Percentiles rank a stretch among this genome's conserved stretches.
Conservation (phyloP, 1,140 invertebrate species). For the Tetramorium parvispinum region DNA sequence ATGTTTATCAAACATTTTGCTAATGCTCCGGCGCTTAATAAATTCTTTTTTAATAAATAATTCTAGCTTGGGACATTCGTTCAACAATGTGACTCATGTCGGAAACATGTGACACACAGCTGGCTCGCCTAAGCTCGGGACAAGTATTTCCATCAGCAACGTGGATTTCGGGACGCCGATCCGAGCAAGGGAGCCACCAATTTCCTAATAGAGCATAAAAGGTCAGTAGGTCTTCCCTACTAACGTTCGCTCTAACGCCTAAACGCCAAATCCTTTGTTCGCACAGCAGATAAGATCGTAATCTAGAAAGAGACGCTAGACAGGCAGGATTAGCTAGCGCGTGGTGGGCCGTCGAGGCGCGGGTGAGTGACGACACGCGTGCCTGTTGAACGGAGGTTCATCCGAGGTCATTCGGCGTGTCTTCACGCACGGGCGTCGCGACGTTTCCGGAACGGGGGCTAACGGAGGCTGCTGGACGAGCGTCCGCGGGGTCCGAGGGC, state of each 20-base stretch:
- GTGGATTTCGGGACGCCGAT: neutral
- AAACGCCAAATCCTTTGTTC: neutral
- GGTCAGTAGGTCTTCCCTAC: neutral
- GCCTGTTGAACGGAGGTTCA: constrained; percentile 81
- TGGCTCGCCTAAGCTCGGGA: neutral
- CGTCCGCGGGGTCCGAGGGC: neutral
- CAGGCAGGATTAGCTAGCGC: constrained; percentile 30
- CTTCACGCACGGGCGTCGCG: constrained; percentile 47
- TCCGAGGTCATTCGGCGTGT: constrained; percentile 70
- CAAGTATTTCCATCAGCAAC: neutral
- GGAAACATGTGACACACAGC: constrained; percentile 9
- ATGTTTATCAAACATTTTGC: neutral
- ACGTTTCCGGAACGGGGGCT: neutral
- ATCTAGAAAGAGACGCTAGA: constrained; percentile 27
- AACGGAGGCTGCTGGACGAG: neutral
- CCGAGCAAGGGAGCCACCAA: neutral
- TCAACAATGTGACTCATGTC: constrained; percentile 14
- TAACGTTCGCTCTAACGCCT: neutral
- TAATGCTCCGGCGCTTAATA: neutral
- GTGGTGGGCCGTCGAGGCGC: neutral
- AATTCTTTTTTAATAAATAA: neutral
- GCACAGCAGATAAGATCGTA: constrained; percentile 28
- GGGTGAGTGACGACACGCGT: constrained; percentile 71
- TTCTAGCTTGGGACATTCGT: neutral
- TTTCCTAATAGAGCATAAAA: neutral